phyloP scores from a whole-genome alignment of 2,113 vertebrate genomes.

The Pterocles orientalis region DNA sequence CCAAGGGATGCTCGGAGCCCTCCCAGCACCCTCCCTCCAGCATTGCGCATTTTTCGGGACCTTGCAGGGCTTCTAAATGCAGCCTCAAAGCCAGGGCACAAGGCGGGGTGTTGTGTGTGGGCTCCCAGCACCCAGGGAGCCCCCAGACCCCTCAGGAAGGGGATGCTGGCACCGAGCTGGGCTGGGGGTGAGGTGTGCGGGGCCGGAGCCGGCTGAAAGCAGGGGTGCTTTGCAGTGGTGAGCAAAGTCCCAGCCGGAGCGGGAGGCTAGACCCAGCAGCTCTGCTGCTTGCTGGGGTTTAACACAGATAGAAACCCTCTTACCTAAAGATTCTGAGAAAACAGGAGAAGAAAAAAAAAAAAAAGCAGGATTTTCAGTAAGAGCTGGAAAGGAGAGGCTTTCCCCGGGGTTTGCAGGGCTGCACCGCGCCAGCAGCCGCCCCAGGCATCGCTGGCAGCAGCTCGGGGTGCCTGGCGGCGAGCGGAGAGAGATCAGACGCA shows the following conservation, averaged over 20 bases:
- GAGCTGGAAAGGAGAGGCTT: background rate
- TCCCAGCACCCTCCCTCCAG: background rate
- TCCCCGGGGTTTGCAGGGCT: accelerated
- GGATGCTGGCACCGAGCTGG: background rate
- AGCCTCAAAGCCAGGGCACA: accelerated
- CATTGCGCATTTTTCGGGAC: background rate
- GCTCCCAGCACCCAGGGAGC: background rate
- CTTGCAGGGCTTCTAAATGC: accelerated
- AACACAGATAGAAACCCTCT: background rate
- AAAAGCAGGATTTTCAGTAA: background rate
- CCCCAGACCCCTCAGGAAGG: too few relatives aligned
- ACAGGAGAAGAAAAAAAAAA: background rate
- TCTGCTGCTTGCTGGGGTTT: background rate
- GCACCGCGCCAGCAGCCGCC: background rate
- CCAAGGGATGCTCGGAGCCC: background rate
- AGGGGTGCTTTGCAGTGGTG: background rate
- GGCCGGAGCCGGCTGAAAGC: background rate
- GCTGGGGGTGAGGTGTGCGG: background rate
- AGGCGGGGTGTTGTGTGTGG: background rate
- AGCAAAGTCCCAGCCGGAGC: background rate
- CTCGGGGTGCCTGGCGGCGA: background rate
- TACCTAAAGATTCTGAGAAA: background rate
- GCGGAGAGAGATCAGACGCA: background rate
- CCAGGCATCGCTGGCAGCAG: constrained; percentile 10
- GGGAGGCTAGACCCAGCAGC: background rate